Conservation (phyloP, 2,888 invertebrate genomes). For the Pyrrhopygopsis socrates region DNA sequence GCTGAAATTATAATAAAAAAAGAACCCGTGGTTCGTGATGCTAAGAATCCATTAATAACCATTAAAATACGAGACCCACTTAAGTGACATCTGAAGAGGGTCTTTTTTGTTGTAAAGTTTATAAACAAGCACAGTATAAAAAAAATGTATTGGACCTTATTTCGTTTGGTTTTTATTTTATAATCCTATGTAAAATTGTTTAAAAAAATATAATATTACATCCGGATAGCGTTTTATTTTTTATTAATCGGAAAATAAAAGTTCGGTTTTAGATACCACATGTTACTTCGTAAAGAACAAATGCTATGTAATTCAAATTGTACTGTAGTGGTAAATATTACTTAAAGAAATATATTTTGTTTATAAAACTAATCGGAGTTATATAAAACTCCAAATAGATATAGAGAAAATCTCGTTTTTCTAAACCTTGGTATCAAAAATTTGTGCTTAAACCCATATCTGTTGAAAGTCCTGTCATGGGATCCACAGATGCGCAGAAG, state of each 20-base stretch:
- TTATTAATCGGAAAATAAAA: background rate
- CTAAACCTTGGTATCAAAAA: background rate
- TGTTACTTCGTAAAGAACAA: background rate
- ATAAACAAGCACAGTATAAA: background rate
- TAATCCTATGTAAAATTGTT: background rate
- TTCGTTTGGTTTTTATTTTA: background rate
- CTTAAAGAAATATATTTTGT: background rate
- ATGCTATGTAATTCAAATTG: no score
- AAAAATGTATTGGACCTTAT: background rate
- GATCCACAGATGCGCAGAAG: background rate
- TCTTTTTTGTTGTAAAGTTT: no score
- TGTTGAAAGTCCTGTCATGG: background rate
- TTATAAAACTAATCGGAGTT: background rate
- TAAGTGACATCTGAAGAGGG: background rate
- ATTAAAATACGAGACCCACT: conserved; percentile 28
- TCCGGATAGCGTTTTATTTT: background rate
- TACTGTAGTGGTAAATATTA: no score
- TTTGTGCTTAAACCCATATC: background rate
- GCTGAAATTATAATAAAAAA: no score
- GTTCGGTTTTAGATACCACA: background rate
- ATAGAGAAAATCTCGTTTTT: background rate
- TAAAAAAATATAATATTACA: background rate
- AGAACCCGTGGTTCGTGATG: no score
- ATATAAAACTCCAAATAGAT: background rate
- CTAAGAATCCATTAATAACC: no score